These are phyloP conservation scores for Patiria pectinifera DNA, from an alignment of 53 echinoderm and acorn worm species.

Conservation along the genomic window DNA sequence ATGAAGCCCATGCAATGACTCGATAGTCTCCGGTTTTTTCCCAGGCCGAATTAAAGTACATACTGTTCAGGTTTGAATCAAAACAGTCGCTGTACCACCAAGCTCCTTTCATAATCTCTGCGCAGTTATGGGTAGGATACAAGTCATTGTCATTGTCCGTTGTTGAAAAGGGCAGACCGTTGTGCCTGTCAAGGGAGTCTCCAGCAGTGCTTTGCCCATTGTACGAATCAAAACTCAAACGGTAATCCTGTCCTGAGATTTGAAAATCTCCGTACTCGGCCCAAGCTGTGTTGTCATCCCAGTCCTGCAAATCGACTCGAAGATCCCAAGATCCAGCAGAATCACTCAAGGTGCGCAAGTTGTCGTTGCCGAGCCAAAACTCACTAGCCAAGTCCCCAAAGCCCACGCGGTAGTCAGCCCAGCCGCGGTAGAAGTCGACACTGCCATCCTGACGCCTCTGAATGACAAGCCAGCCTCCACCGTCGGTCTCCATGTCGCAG, in stretches of 20 bases:
- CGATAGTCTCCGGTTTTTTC: neutral
- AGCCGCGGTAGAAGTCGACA: slow-evolving; percentile 32
- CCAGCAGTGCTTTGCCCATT: neutral
- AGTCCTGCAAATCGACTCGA: neutral
- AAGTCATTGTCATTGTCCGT: slow-evolving; percentile 19
- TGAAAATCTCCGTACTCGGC: neutral
- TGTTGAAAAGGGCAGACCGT: slow-evolving; percentile 5
- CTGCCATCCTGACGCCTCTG: slow-evolving; percentile 41
- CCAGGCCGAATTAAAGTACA: neutral
- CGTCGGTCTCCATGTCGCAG: slow-evolving; percentile 28
- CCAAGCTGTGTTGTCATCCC: neutral
- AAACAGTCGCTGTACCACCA: slow-evolving; percentile 15
- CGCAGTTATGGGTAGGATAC: slow-evolving; percentile 1
- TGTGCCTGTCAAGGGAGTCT: neutral
- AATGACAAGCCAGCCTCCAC: slow-evolving; percentile 29
- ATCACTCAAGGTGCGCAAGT: slow-evolving; percentile 1
- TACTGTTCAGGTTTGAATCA: neutral
- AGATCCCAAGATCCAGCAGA: slow-evolving; percentile 9
- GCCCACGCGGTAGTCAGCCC: slow-evolving; percentile 20
- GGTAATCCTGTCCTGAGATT: neutral
- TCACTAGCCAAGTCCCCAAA: slow-evolving; percentile 15
- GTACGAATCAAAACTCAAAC: neutral
- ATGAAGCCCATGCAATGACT: neutral
- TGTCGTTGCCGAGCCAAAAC: slow-evolving; percentile 37
- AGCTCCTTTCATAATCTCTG: neutral